Base-by-base conservation (phyloP, 2,113 vertebrate species). In the Hipposideros armiger region DNA sequence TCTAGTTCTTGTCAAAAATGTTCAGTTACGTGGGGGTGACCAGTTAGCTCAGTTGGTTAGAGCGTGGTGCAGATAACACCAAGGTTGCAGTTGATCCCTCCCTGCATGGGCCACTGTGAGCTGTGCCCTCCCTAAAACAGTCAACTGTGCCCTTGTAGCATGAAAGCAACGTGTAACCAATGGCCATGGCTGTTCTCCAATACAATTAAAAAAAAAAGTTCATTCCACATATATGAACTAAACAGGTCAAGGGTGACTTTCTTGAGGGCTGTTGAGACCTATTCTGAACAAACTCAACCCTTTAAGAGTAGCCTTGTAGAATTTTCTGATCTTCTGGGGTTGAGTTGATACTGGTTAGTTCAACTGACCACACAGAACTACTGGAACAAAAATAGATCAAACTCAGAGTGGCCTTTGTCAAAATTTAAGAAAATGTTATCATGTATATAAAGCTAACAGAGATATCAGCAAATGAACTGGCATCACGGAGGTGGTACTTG, bases 321-420 rank as follows among this genome's bases (percentile, higher is more conserved):
- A 56, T 85, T 90, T 84, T 97, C 72, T 76, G 11, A 66, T 85
- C 87, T 84, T 97, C 72, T 76, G 11, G 60, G 28, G 26, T 19
- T 56, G 7, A 64, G 15, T 73, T 94, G 70, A 76, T n/a, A 81
- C 26, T 89, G 56, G 3, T 82, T 80, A 85, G 26, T 60, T 95
- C 7, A 87, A 32, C 19, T 81, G n/a, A 32, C 22, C 45, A 42
- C 26, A 66, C 2, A 94, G 64, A 94, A 94, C 11, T 93, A 6
- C 60, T 92, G 7, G 42, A 67, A 13, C 86, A 32, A 22, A 70
- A 95, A 67, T 50, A 90, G 69, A n/a, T 88, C 20, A 81, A 66
- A 82, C 30, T 36, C 30, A 52, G 26, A 67, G 20, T 22, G 42
- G 26, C 14, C 83, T 96, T 93, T 86, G 56, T 69, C 58, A 89